A percentile compares a stretch with the other conserved stretches of the same genome.
Conservation (phyloP, 2,888 invertebrate genomes). For the Ganaspis brasiliensis region DNA sequence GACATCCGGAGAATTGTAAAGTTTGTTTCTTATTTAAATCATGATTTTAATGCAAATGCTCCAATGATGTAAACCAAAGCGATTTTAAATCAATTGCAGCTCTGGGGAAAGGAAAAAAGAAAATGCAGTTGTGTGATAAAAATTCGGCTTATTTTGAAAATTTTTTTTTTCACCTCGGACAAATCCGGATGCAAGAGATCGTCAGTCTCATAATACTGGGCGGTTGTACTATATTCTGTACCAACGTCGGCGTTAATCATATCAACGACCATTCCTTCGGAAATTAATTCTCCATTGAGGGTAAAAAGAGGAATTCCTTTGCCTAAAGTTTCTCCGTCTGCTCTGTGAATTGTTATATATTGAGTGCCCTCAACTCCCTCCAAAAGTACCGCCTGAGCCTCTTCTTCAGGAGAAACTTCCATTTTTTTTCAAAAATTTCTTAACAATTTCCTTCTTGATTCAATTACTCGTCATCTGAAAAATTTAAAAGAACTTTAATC, state of each 20-base stretch:
- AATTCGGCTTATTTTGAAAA: no score
- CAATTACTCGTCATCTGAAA: constrained; percentile 42
- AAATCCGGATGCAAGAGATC: constrained; percentile 76
- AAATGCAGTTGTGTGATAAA: no score
- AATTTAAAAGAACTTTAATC: not conserved
- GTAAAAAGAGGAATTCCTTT: constrained; percentile 76
- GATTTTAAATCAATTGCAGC: no score
- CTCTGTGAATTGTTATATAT: constrained; percentile 79
- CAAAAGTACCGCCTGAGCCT: constrained; percentile 76
- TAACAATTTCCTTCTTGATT: constrained; percentile 1
- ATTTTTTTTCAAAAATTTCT: constrained; percentile 66
- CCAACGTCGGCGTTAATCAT: constrained; percentile 78
- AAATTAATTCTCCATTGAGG: constrained; percentile 76
- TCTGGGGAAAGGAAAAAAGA: no score
- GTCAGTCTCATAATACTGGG: constrained; percentile 78
- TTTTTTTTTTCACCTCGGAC: constrained; percentile 71
- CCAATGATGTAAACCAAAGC: no score
- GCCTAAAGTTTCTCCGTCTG: constrained; percentile 74
- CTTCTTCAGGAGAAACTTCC: constrained; percentile 76
- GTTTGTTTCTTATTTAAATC: no score
- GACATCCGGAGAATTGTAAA: no score
- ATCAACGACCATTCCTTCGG: constrained; percentile 79
- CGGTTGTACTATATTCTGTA: constrained; percentile 71
- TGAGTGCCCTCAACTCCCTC: constrained; percentile 79
- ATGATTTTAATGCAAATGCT: no score